These are phyloP conservation scores for Pitangus sulphuratus DNA, from an alignment of 2,797 vertebrate species.

Conservation along the genomic window DNA sequence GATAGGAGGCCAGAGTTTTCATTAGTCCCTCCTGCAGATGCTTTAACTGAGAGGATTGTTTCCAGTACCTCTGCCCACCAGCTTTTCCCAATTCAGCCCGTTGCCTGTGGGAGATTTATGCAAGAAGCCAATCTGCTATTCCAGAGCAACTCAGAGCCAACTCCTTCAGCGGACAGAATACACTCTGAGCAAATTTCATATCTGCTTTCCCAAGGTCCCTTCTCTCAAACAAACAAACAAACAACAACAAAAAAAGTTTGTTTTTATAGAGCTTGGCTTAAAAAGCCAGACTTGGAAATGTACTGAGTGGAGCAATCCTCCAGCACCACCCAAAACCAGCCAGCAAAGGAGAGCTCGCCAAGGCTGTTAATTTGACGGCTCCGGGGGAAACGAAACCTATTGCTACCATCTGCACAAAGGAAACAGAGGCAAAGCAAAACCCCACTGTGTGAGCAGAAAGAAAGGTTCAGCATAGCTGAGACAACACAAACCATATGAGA, in stretches of 20 bases:
- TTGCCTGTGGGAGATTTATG: constrained; percentile 11
- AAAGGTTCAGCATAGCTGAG: constrained; percentile 41
- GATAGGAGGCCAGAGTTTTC: not conserved
- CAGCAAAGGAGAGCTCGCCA: constrained; percentile 42
- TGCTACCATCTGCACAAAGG: constrained; percentile 66
- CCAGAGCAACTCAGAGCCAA: constrained; percentile 26
- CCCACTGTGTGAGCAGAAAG: constrained; percentile 54
- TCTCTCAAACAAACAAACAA: constrained; percentile 57
- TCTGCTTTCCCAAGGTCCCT: constrained; percentile 57
- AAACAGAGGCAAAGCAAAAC: constrained; percentile 59
- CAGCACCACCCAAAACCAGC: constrained; percentile 62
- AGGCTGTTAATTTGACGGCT: constrained; percentile 49
- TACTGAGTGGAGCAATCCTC: constrained; percentile 57
- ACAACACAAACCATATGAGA: constrained; percentile 57
- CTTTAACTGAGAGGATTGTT: constrained; percentile 10
- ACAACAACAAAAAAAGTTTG: not conserved
- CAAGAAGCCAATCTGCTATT: constrained; percentile 25
- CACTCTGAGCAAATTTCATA: not conserved
- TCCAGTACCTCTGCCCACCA: constrained; percentile 48
- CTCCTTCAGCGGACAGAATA: not conserved
- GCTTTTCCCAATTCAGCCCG: constrained; percentile 29
- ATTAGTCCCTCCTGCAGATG: not conserved
- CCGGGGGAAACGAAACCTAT: constrained; percentile 48
- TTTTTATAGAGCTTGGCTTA: constrained; percentile 46
- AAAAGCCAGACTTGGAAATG: constrained; percentile 54